phyloP scores from a whole-genome alignment of 2,113 vertebrate genomes.

The Eidolon helvum region DNA sequence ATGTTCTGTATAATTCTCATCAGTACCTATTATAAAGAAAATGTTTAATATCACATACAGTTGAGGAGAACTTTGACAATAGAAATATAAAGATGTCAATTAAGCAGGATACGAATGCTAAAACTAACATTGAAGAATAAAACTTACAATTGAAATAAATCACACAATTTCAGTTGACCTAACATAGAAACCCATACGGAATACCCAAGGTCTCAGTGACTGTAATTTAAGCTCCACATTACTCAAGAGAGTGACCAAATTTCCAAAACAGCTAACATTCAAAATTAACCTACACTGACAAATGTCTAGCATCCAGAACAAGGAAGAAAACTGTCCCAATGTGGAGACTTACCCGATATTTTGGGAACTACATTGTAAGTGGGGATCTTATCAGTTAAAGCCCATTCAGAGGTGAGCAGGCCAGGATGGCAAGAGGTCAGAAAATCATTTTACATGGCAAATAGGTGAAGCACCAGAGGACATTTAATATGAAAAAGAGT shows the following conservation, averaged over 20 bases:
- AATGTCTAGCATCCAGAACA: constrained; percentile 1
- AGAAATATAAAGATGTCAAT: neutral
- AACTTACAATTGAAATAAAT: neutral
- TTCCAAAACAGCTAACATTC: neutral
- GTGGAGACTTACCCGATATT: neutral
- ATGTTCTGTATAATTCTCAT: neutral
- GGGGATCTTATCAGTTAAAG: neutral
- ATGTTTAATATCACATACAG: neutral
- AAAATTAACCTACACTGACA: neutral
- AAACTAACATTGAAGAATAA: neutral
- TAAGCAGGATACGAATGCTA: neutral
- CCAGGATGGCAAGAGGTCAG: neutral
- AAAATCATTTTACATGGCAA: neutral
- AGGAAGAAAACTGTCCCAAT: neutral
- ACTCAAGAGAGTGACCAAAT: neutral
- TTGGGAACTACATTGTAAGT: neutral
- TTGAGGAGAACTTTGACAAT: neutral
- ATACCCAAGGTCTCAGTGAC: neutral
- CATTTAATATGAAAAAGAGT: neutral
- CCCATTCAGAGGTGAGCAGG: neutral
- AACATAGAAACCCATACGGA: neutral
- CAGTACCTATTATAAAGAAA: neutral
- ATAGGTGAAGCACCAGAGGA: neutral
- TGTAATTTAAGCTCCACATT: neutral
- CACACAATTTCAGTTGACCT: neutral